These are phyloP conservation scores for Polymixis lichenea DNA, from an alignment of 2,888 invertebrate genomes.

Conservation along the genomic window DNA sequence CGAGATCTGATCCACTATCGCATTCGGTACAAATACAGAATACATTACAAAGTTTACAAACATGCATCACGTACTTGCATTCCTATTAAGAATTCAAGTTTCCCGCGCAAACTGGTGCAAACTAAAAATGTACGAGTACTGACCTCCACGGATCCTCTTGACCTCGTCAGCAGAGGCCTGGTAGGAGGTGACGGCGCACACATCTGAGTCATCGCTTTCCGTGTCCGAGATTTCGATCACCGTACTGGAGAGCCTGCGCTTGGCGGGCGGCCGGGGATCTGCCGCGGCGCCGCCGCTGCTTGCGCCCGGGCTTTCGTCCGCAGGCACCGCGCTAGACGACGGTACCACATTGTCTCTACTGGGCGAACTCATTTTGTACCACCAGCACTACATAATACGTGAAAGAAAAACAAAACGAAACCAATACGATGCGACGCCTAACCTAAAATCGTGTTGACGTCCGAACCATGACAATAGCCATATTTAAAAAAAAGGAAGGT, in stretches of 20 bases:
- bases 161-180: slow-evolving; percentile 88
- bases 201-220: slow-evolving; percentile 88
- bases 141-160: slow-evolving; percentile 87
- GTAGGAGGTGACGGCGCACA: slow-evolving; percentile 88
- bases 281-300: slow-evolving; percentile 69
- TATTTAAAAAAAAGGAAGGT: slow-evolving; percentile 15
- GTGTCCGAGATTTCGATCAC: slow-evolving; percentile 89
- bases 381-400: slow-evolving; percentile 86
- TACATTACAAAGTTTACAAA: slow-evolving; percentile 23
- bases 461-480: slow-evolving; percentile 39
- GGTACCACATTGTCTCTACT: slow-evolving; percentile 83
- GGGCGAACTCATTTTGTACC: slow-evolving; percentile 84
- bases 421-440: slow-evolving; percentile 85
- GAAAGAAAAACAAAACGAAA: slow-evolving; percentile 82
- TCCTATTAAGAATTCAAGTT: slow-evolving; percentile 68
- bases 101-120: slow-evolving; percentile 78
- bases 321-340: slow-evolving; percentile 76
- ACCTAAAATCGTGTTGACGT: slow-evolving; percentile 87
- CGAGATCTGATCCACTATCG: not conserved
- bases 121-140: slow-evolving; percentile 63
- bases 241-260: slow-evolving; percentile 79
- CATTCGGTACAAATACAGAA: not conserved
- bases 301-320: slow-evolving; percentile 70
- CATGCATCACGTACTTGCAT: slow-evolving; percentile 12
- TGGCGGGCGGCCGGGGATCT: slow-evolving; percentile 82